A percentile compares a stretch with the other conserved stretches of the same genome.
phyloP scores from a whole-genome alignment of 1,140 invertebrate genomes.

The Sycobia sp. region DNA sequence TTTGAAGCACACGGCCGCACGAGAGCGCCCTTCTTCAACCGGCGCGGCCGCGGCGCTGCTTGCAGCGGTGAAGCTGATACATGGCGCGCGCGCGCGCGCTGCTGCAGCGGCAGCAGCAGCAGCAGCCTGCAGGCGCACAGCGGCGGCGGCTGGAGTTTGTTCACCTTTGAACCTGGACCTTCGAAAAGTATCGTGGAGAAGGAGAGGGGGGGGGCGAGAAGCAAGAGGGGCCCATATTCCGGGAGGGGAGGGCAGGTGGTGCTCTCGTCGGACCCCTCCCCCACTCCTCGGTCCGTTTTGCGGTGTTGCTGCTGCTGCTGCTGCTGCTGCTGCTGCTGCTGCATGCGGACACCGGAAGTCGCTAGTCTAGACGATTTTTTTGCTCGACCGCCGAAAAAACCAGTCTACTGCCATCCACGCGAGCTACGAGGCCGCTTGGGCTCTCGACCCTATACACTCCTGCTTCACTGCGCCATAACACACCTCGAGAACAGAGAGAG shows the following conservation, averaged over 20 bases:
- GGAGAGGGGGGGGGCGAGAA: background rate
- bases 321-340: background rate
- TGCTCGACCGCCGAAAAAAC: slow-evolving; percentile 27
- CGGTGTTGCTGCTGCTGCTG: background rate
- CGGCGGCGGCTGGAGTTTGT: slow-evolving; percentile 29
- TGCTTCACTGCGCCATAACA: no score
- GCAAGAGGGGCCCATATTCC: background rate
- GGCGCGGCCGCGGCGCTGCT: background rate
- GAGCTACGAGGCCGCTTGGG: background rate
- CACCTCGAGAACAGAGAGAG: background rate
- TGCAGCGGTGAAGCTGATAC: background rate
- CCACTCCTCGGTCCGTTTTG: slow-evolving; percentile 18
- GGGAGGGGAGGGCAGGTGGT: background rate
- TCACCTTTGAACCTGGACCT: slow-evolving; percentile 40
- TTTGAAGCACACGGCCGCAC: no score
- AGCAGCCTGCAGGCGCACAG: no score
- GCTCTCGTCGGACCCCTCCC: background rate
- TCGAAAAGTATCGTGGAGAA: no score
- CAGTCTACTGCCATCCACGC: background rate
- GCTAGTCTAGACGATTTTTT: slow-evolving; percentile 54
- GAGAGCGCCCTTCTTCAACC: no score
- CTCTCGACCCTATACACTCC: no score
- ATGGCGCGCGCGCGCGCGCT: background rate
- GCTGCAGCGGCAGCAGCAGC: background rate
- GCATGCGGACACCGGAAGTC: slow-evolving; percentile 46